These are phyloP conservation scores for Scaptomyza caliginosa DNA, from an alignment of 2,888 invertebrate species.

Conservation along the genomic window DNA sequence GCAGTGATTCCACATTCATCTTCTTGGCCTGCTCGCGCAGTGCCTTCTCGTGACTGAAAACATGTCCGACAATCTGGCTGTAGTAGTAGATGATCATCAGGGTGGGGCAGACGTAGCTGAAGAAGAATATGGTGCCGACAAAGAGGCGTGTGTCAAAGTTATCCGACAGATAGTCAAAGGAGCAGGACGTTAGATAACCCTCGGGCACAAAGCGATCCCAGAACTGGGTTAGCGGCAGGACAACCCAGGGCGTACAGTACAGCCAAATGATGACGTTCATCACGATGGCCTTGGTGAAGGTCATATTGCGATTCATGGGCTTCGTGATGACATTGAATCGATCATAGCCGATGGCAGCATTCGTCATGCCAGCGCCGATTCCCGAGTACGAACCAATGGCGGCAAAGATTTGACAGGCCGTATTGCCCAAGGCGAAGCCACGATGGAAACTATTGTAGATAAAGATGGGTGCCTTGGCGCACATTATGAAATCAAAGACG, in stretches of 20 bases:
- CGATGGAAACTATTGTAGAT: conserved; percentile 92
- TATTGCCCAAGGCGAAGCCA: conserved; percentile 89
- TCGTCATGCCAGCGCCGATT: conserved; percentile 91
- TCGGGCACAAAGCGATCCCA: conserved; percentile 95
- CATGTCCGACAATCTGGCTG: conserved; percentile 92
- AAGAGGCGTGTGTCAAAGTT: conserved; percentile 91
- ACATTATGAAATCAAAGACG: conserved; percentile 93
- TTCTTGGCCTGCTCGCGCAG: conserved; percentile 92
- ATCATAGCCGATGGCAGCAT: conserved; percentile 93
- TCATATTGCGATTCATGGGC: conserved; percentile 92
- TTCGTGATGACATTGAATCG: conserved; percentile 90
- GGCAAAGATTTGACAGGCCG: conserved; percentile 91
- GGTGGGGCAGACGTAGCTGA: conserved; percentile 91
- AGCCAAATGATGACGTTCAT: conserved; percentile 90
- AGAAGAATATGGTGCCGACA: conserved; percentile 90
- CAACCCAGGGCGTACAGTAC: conserved; percentile 91
- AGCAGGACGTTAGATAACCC: conserved; percentile 93
- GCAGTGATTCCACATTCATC: conserved; percentile 94
- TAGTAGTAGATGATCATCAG: conserved; percentile 91
- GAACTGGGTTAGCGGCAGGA: conserved; percentile 90
- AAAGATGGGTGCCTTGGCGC: conserved; percentile 93
- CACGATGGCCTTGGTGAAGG: conserved; percentile 90
- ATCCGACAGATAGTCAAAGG: conserved; percentile 92
- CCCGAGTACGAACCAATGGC: conserved; percentile 91
- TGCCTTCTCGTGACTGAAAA: conserved; percentile 92